Evolutionary conservation across 2,888 invertebrate species (phyloP).

Genomic region (Eremobia ochroleuca): DNA sequence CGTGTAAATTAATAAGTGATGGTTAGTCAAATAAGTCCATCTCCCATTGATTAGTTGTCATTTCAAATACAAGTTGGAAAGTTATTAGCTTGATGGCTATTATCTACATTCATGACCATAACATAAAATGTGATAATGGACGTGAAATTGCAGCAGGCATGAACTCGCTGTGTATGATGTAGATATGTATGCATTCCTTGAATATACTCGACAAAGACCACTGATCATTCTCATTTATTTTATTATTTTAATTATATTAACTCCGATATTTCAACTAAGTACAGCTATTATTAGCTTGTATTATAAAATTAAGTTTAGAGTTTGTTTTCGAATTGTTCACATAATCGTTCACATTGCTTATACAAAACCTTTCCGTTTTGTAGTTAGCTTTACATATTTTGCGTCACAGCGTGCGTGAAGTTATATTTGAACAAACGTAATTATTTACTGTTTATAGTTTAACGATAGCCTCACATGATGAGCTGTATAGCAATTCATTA

Average conservation of each 20-base stretch:
- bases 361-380: slow-evolving; percentile 36
- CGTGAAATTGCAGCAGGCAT: slow-evolving; percentile 83
- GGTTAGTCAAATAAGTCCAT: slow-evolving; percentile 87
- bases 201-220: slow-evolving; percentile 22
- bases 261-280: slow-evolving; percentile 11
- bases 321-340: slow-evolving; percentile 9
- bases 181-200: slow-evolving; percentile 46
- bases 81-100: slow-evolving; percentile 87
- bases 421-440: slow-evolving; percentile 23
- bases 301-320: neutral
- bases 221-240: slow-evolving; percentile 4
- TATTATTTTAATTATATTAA: slow-evolving; percentile 10
- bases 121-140: slow-evolving; percentile 74
- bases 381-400: slow-evolving; percentile 10
- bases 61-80: slow-evolving; percentile 86
- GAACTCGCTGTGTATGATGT: slow-evolving; percentile 65
- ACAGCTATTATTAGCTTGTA: neutral
- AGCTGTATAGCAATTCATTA: slow-evolving; percentile 64
- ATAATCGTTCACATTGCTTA: neutral
- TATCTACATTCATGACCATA: slow-evolving; percentile 79
- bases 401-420: slow-evolving; percentile 12
- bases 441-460: slow-evolving; percentile 27
- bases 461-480: slow-evolving; percentile 42
- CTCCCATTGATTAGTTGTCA: slow-evolving; percentile 87
- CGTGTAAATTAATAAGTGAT: slow-evolving; percentile 73